Percentiles rank a stretch among this genome's conserved stretches.
phyloP scores from a whole-genome alignment of 2,113 vertebrate species.

The Tachycineta bicolor region DNA sequence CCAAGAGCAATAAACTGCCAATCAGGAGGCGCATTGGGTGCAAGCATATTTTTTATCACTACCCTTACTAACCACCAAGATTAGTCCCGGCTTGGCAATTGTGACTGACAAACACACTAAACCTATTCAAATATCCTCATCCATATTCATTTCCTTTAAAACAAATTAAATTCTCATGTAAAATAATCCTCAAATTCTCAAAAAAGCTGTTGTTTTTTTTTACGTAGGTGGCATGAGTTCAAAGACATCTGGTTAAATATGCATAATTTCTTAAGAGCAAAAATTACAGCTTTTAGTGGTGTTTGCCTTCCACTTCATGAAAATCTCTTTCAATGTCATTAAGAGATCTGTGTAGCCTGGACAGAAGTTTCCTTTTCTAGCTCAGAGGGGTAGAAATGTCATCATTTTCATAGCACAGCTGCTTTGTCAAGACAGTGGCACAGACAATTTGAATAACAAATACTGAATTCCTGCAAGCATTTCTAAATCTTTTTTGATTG shows the following conservation, averaged over 20 bases:
- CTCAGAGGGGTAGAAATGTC: constrained; percentile 9
- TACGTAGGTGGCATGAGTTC: constrained; percentile 31
- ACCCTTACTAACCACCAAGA: constrained; percentile 60
- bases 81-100: constrained; percentile 65
- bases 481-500: neutral
- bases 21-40: constrained; percentile 4
- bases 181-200: constrained; percentile 65
- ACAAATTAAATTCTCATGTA: constrained; percentile 65
- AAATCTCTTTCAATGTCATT: constrained; percentile 42
- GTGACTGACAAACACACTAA: constrained; percentile 49
- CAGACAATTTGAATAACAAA: constrained; percentile 19
- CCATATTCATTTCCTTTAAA: constrained; percentile 68
- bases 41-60: constrained; percentile 53
- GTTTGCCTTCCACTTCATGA: constrained; percentile 55
- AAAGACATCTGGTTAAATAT: constrained; percentile 65
- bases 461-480: neutral
- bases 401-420: constrained; percentile 19
- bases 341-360: constrained; percentile 1
- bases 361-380: constrained; percentile 20
- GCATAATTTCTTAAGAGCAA: constrained; percentile 55
- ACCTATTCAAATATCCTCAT: constrained; percentile 59
- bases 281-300: constrained; percentile 57
- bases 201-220: constrained; percentile 65
- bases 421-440: constrained; percentile 15
- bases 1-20: constrained; percentile 36